A percentile compares a stretch with the other conserved stretches of the same genome.
phyloP scores from a whole-genome alignment of 2,797 vertebrate species.

The Spea hammondii region DNA sequence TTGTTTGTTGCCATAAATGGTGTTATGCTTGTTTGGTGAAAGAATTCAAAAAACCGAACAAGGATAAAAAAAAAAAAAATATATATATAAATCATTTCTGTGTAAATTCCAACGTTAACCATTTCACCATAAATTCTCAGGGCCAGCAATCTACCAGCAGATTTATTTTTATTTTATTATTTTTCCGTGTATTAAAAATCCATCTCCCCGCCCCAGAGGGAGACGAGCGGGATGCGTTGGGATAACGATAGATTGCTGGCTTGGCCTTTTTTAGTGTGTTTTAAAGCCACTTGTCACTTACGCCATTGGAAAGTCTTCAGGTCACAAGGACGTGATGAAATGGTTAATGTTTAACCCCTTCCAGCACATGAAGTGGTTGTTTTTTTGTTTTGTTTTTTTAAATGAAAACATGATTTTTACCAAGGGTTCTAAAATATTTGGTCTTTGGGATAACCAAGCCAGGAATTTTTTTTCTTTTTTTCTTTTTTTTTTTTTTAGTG shows the following conservation, averaged over 20 bases:
- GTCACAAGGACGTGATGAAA: background rate
- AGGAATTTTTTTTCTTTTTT: conserved; percentile 20
- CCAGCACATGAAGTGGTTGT: background rate
- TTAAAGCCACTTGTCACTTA: background rate
- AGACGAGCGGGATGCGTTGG: no score
- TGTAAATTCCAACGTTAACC: conserved; percentile 35
- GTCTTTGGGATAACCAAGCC: conserved; percentile 36
- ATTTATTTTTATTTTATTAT: conserved; percentile 35
- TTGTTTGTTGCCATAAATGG: conserved; percentile 84
- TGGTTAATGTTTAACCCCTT: background rate
- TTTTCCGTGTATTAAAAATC: background rate
- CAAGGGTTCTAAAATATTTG: background rate
- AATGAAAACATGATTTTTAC: background rate
- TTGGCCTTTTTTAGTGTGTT: background rate
- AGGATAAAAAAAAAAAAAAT: conserved; percentile 66
- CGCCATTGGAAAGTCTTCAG: background rate
- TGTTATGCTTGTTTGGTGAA: conserved; percentile 79
- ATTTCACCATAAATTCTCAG: conserved; percentile 37
- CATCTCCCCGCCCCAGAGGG: no score
- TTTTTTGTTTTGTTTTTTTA: background rate
- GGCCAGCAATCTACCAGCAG: conserved; percentile 43
- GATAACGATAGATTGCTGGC: no score
- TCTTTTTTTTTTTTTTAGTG: conserved; percentile 3
- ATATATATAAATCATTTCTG: background rate
- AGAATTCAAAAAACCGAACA: conserved; percentile 66